These are phyloP conservation scores for Dipodomys merriami DNA, from an alignment of 2,113 vertebrate genomes.

Conservation along the genomic window DNA sequence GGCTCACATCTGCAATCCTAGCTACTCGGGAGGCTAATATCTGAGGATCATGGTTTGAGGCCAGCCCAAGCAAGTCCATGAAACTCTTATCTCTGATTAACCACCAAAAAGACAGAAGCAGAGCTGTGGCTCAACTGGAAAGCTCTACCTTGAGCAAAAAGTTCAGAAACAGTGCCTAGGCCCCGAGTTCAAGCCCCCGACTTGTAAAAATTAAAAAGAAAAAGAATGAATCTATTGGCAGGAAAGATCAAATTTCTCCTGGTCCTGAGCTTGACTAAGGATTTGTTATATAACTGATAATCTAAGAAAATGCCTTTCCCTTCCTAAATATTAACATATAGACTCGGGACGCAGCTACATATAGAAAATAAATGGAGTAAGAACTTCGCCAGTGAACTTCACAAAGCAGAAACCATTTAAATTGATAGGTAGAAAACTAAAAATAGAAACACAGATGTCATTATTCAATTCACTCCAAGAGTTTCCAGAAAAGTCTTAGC, in stretches of 20 bases:
- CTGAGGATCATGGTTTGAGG: too few species aligned
- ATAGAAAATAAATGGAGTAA: neutral
- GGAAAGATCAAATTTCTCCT: neutral
- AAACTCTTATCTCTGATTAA: too few species aligned
- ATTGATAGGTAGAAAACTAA: neutral
- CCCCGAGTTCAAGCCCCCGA: too few species aligned
- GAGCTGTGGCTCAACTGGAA: too few species aligned
- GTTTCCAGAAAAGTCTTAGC: neutral
- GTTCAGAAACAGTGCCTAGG: too few species aligned
- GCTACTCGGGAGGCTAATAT: too few species aligned
- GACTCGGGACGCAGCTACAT: neutral
- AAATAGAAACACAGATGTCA: neutral
- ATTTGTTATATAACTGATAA: neutral
- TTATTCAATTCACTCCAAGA: neutral
- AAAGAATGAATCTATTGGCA: neutral
- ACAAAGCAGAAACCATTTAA: neutral
- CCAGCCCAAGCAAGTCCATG: too few species aligned
- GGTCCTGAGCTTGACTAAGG: neutral
- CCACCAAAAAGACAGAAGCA: too few species aligned
- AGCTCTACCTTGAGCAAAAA: too few species aligned
- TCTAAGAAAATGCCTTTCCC: neutral
- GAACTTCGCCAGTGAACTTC: neutral
- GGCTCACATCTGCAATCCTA: too few species aligned
- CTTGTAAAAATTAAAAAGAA: too few species aligned
- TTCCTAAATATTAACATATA: neutral